Conservation (phyloP, 2,888 invertebrate genomes). For the Drosophila tanythrix region DNA sequence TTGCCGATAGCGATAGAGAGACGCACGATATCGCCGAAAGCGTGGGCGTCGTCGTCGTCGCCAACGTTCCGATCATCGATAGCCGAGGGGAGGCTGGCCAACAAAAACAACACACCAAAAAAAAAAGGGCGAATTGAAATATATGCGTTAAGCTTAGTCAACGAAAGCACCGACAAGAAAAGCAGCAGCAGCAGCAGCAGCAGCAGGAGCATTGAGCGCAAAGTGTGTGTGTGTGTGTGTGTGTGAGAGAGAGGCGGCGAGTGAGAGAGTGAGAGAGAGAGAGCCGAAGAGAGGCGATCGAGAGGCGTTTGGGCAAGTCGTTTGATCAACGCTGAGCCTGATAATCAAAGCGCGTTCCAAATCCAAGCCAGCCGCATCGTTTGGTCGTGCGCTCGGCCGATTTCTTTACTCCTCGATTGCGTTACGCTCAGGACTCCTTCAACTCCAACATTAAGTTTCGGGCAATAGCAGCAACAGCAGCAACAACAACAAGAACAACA, state of each 20-base stretch:
- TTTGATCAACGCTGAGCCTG: conserved; percentile 61
- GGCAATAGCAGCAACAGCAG: conserved; percentile 5
- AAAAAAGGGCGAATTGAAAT: conserved; percentile 5
- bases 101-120: neutral
- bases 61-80: conserved; percentile 22
- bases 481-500: neutral
- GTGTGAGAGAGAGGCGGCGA: neutral
- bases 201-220: conserved; percentile 23
- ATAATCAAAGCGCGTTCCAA: conserved; percentile 74
- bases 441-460: conserved; percentile 9
- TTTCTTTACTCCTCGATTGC: conserved; percentile 30
- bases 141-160: conserved; percentile 46
- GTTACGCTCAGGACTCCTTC: conserved; percentile 25
- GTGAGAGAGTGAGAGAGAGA: conserved; percentile 13
- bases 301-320: conserved; percentile 39
- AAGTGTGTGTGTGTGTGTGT: conserved; percentile 4
- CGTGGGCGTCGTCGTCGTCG: conserved; percentile 11
- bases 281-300: conserved; percentile 11
- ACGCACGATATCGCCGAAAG: conserved; percentile 10
- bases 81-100: conserved; percentile 14
- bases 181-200: conserved; percentile 8
- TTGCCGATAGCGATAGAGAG: conserved; percentile 35
- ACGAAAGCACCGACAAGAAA: conserved; percentile 24
- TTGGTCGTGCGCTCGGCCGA: conserved; percentile 63
- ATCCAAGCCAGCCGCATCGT: conserved; percentile 73